A percentile compares a stretch with the other conserved stretches of the same genome.
Evolutionary conservation across 2,797 vertebrate genomes (phyloP).

Genomic region (Steatocranus sp.): DNA sequence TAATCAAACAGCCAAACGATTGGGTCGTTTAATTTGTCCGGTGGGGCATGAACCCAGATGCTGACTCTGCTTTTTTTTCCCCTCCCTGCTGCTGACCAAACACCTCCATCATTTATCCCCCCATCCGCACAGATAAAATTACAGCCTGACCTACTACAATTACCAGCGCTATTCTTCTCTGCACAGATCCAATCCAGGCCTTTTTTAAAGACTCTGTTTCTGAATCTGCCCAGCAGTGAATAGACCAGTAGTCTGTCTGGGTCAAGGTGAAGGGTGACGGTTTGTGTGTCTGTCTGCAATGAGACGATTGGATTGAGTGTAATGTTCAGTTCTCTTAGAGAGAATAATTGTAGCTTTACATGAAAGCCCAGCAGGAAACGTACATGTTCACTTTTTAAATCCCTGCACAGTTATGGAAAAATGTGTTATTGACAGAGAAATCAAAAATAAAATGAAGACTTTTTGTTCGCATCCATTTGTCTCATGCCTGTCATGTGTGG

Average conservation of each 20-base stretch:
- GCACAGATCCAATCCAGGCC: constrained; percentile 19
- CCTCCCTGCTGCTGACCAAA: not conserved
- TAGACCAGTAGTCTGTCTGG: constrained; percentile 25
- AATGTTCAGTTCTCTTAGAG: not conserved
- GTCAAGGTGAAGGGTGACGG: constrained; percentile 36
- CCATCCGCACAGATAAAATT: constrained; percentile 42
- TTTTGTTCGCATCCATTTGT: not conserved
- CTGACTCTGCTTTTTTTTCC: constrained; percentile 32
- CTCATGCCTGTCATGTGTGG: not conserved
- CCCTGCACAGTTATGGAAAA: not conserved
- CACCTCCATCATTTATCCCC: constrained; percentile 19
- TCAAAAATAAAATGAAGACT: not conserved
- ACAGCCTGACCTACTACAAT: constrained; percentile 39
- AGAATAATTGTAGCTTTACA: not conserved
- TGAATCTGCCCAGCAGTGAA: constrained; percentile 6
- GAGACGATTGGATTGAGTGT: not conserved
- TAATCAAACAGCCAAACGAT: not conserved
- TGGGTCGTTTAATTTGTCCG: constrained; percentile 27
- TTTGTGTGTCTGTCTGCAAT: constrained; percentile 27
- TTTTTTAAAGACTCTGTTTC: constrained; percentile 6
- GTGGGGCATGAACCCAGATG: constrained; percentile 34
- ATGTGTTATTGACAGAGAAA: not conserved
- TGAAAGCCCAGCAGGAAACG: not conserved
- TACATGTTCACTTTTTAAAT: not conserved
- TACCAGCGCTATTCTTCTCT: constrained; percentile 44